phyloP scores from a whole-genome alignment of 2,797 vertebrate species.

The Nyctibius grandis region DNA sequence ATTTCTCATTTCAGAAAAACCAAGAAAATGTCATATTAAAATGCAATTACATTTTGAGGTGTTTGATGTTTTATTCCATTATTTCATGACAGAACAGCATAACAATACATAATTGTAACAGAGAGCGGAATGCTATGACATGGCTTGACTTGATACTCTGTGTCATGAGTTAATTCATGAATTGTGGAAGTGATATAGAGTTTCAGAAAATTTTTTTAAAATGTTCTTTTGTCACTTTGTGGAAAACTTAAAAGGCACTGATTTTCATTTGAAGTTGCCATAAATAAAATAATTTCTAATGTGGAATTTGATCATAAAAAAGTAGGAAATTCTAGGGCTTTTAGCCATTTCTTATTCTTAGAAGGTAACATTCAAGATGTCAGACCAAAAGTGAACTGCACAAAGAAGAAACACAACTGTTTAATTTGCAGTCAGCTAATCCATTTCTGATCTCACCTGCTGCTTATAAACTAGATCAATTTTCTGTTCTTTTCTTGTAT shows the following conservation, averaged over 20 bases:
- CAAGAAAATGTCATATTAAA: not conserved
- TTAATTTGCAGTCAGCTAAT: not conserved
- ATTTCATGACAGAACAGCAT: not conserved
- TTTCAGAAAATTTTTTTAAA: not conserved
- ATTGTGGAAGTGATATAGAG: not conserved
- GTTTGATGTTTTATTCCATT: conserved; percentile 3
- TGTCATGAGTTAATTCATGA: not conserved
- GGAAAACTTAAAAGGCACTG: not conserved
- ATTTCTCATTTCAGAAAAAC: not conserved
- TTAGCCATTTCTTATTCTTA: not conserved
- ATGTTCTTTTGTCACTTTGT: not conserved
- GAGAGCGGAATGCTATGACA: not conserved
- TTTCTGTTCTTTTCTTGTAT: not conserved
- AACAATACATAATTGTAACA: not conserved
- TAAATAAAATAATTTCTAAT: not conserved
- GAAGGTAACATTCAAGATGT: not conserved
- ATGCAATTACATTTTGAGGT: conserved; percentile 3
- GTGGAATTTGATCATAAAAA: not conserved
- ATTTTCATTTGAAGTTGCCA: not conserved
- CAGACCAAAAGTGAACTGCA: not conserved
- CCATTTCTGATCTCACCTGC: not conserved
- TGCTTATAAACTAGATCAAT: not conserved
- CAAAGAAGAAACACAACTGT: not conserved
- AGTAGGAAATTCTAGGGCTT: not conserved
- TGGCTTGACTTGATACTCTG: not conserved